These are phyloP conservation scores for Ranitomeya variabilis DNA, from an alignment of 2,113 vertebrate genomes.

Conservation along the genomic window DNA sequence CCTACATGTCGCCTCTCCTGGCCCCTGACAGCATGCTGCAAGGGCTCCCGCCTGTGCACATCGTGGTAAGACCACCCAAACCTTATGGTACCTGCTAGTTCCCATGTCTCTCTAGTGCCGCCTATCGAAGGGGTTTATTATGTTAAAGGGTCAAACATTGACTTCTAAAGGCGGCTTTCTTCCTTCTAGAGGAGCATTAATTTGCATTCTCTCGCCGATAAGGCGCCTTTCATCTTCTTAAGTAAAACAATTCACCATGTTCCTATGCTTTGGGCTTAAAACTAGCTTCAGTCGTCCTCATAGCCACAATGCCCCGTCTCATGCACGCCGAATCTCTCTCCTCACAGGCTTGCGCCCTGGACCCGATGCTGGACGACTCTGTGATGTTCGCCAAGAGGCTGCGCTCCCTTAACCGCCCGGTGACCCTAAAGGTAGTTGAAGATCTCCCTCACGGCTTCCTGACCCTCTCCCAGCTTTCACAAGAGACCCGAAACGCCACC, in stretches of 20 bases:
- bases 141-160: too few species aligned
- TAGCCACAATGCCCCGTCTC: neutral
- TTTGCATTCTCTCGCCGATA: too few species aligned
- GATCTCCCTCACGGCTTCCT: constrained; percentile 92
- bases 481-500: constrained; percentile 80
- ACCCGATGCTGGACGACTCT: constrained; percentile 91
- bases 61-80: constrained; percentile 21
- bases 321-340: neutral
- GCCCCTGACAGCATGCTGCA: constrained; percentile 76
- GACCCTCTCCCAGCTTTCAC: constrained; percentile 82
- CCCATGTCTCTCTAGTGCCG: too few species aligned
- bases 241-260: too few species aligned
- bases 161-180: too few species aligned
- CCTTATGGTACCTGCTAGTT: neutral
- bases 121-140: too few species aligned
- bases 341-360: constrained; percentile 84
- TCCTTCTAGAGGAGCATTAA: too few species aligned
- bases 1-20: constrained; percentile 82
- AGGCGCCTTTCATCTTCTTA: too few species aligned
- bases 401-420: constrained; percentile 73
- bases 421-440: constrained; percentile 84
- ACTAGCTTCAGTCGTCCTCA: too few species aligned
- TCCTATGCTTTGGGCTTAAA: too few species aligned
- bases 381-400: constrained; percentile 89
- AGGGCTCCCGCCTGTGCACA: constrained; percentile 61